Evolutionary conservation across 2,888 invertebrate species (phyloP), one percentile per base, ranked within the genome.

Genomic region (Branchipolynoe longqiensis): DNA sequence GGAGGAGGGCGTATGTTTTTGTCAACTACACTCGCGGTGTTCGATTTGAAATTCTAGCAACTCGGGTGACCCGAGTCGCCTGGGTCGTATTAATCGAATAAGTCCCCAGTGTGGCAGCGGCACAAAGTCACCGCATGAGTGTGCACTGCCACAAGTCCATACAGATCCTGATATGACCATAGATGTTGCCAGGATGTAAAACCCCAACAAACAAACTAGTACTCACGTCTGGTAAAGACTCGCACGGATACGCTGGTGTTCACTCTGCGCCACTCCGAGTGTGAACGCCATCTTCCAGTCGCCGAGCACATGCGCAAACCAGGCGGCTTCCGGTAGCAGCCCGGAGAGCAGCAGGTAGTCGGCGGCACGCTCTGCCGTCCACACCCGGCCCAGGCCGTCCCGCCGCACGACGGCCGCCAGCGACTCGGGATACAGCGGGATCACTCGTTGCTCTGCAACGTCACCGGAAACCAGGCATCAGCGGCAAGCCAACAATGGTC

Each of bases 251-350:
- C 87, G 84, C 56, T 87, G 87, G 85, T 92, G 92, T 41, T 90
- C 87, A 8, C 83, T 81, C 86, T 90, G 90, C 8, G 92, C 91
- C 6, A 91, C 90, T 54, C 91, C 90, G 48, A 93, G 86, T 38
- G 91, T 87, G 82, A 92, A 91, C 6, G 92, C 91, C 1, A 93
- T 90, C 85, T 93, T 93, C 93, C 93, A 93, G 90, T 93, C 93
- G 0, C 93, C 93, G 90, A 93, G 91, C 69, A 89, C 89, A 58
- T 91, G 88, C 18, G 93, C 91, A 86, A 93, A 92, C 93, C 93
- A 93, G 31, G 90, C 90, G 8, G 93, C 92, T 88, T 93, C 93
- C 86, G 92, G 90, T 0, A 92, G 88, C 41, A 92, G 90, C 0
- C 93, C 93, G 85, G 90, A 89, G 40, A 93, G 87, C 58, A 93